Evolutionary conservation across 2,797 vertebrate genomes (phyloP).

Genomic region (Oreochromis mossambicus): DNA sequence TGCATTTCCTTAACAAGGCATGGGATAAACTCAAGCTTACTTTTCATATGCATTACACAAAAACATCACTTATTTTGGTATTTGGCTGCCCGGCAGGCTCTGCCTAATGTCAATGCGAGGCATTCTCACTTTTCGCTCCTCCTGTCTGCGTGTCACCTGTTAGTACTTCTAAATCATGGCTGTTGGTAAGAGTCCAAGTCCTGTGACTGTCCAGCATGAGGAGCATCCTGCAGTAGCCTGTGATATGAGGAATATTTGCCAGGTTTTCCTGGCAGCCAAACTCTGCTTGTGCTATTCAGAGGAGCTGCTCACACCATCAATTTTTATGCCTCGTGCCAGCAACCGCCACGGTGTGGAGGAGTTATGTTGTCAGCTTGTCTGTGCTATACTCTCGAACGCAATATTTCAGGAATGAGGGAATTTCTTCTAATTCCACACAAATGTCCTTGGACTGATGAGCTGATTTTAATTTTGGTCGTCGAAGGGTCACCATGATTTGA

Average conservation of each 20-base stretch:
- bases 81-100: conserved; percentile 19
- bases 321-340: neutral
- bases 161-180: conserved; percentile 51
- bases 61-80: conserved; percentile 60
- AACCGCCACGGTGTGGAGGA: neutral
- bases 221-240: conserved; percentile 43
- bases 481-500: neutral
- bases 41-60: neutral
- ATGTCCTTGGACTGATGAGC: neutral
- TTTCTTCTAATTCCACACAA: neutral
- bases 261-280: conserved; percentile 37
- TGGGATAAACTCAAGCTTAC: neutral
- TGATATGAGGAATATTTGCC: conserved; percentile 50
- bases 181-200: conserved; percentile 40
- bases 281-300: conserved; percentile 6
- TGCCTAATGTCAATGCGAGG: conserved; percentile 48
- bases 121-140: neutral
- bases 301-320: conserved; percentile 14
- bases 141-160: conserved; percentile 36
- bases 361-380: neutral
- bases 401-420: neutral
- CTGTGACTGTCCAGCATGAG: conserved; percentile 28
- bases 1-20: conserved; percentile 10
- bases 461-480: neutral
- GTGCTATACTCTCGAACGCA: neutral